phyloP scores from a whole-genome alignment of 53 echinoderm and acorn worm genomes.

The Stichopus horrens region DNA sequence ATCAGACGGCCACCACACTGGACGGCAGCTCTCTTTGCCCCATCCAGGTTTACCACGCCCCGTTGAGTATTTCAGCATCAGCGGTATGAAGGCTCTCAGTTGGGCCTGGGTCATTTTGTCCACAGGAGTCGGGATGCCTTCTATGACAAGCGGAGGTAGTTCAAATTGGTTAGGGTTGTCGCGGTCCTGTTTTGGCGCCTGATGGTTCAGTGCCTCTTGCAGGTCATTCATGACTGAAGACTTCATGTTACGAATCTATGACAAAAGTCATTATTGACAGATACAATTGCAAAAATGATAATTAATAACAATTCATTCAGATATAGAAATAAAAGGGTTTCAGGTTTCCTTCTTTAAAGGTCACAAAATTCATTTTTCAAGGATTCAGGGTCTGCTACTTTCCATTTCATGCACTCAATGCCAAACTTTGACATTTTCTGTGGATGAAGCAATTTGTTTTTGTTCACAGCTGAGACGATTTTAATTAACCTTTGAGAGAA shows the following conservation, averaged over 20 bases:
- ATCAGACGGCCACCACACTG: slow-evolving; percentile 99
- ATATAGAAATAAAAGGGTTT: no score
- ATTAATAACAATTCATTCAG: no score
- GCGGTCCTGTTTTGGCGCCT: slow-evolving; percentile 68
- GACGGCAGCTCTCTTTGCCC: slow-evolving; percentile 97
- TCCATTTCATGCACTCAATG: no score
- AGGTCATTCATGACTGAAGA: slow-evolving; percentile 75
- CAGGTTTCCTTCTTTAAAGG: no score
- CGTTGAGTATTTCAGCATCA: slow-evolving; percentile 99
- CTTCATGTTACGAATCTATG: slow-evolving; percentile 82
- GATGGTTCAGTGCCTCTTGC: slow-evolving; percentile 84
- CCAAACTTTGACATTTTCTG: no score
- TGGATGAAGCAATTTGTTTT: no score
- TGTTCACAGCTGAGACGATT: no score
- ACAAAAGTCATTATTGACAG: not conserved
- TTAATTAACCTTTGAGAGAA: no score
- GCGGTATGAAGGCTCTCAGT: slow-evolving; percentile 91
- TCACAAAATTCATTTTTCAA: no score
- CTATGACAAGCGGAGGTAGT: slow-evolving; percentile 88
- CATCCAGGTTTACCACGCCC: slow-evolving; percentile 97
- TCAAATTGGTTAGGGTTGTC: slow-evolving; percentile 88
- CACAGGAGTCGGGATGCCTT: slow-evolving; percentile 95
- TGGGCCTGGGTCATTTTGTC: slow-evolving; percentile 99
- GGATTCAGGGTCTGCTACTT: no score
- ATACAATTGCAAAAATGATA: not conserved